Evolutionary conservation across 64 coral and sea anemone genomes (phyloP).

Genomic region (Stichodactyla mertensii): DNA sequence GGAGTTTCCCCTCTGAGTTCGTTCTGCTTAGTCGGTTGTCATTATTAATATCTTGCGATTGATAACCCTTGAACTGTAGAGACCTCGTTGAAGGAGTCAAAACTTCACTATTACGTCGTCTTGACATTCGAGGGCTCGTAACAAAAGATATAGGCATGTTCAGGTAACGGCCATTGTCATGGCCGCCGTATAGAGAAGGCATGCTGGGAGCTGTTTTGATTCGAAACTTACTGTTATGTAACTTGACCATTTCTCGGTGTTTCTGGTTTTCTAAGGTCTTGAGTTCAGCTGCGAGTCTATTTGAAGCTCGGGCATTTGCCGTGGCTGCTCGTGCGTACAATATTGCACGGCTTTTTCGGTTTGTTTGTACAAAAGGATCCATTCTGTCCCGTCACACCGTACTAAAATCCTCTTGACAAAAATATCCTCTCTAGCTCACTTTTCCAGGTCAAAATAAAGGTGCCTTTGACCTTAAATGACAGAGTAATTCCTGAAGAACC

Average conservation of each 20-base stretch:
- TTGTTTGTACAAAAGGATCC: background rate
- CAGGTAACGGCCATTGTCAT: background rate
- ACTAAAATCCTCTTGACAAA: background rate
- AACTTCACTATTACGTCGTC: background rate
- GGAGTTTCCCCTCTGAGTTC: background rate
- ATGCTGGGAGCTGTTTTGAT: background rate
- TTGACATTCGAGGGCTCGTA: background rate
- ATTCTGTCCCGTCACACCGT: background rate
- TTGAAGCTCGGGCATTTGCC: background rate
- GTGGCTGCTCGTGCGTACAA: background rate
- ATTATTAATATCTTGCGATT: background rate
- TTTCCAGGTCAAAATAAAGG: background rate
- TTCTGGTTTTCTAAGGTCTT: background rate
- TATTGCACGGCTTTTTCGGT: background rate
- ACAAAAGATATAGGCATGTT: background rate
- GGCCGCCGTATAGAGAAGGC: background rate
- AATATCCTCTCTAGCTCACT: background rate
- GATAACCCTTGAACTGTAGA: constrained; percentile 1
- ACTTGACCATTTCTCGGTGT: background rate
- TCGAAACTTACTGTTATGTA: background rate
- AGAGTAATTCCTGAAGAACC: background rate
- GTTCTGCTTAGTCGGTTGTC: background rate
- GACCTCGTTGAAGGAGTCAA: background rate
- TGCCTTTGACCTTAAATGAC: background rate
- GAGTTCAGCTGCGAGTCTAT: background rate